Percentiles rank a stretch among this genome's conserved stretches.
Conservation (phyloP, 2,113 vertebrate genomes). For the Ceuthmochares aereus region DNA sequence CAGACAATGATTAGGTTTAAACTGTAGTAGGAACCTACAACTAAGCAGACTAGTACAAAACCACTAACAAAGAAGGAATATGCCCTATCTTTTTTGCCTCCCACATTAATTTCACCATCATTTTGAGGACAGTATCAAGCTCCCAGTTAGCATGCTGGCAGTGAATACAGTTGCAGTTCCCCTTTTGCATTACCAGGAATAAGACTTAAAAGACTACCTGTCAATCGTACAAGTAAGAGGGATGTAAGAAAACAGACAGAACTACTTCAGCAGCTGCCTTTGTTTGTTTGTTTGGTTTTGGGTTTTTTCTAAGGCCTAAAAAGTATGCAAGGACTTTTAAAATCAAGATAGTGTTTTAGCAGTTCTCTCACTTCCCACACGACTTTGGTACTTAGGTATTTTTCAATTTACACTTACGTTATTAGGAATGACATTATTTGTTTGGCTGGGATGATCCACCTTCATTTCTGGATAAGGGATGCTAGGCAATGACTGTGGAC, state of each 20-base stretch:
- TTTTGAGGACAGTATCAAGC: background rate
- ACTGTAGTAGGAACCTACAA: background rate
- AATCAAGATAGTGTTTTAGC: background rate
- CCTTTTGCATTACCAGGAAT: background rate
- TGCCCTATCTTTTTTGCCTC: background rate
- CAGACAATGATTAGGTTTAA: background rate
- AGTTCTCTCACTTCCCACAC: background rate
- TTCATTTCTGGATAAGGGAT: conserved; percentile 74
- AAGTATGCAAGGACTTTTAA: background rate
- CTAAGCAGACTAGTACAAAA: background rate
- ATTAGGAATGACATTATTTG: conserved; percentile 70
- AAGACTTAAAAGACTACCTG: background rate
- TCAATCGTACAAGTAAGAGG: background rate
- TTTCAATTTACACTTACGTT: conserved; percentile 73
- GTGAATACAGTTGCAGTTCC: background rate
- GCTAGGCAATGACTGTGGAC: conserved; percentile 49
- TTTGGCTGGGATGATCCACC: conserved; percentile 73
- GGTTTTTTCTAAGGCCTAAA: background rate
- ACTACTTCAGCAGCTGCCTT: background rate
- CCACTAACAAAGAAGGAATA: background rate
- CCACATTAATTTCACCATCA: background rate
- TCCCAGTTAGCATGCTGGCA: background rate
- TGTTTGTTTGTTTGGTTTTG: background rate
- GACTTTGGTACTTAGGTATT: background rate
- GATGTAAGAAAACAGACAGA: background rate